A percentile compares a stretch with the other conserved stretches of the same genome.
phyloP scores from a whole-genome alignment of 92 coral and sea anemone genomes.

The Epizoanthus stellaris region DNA sequence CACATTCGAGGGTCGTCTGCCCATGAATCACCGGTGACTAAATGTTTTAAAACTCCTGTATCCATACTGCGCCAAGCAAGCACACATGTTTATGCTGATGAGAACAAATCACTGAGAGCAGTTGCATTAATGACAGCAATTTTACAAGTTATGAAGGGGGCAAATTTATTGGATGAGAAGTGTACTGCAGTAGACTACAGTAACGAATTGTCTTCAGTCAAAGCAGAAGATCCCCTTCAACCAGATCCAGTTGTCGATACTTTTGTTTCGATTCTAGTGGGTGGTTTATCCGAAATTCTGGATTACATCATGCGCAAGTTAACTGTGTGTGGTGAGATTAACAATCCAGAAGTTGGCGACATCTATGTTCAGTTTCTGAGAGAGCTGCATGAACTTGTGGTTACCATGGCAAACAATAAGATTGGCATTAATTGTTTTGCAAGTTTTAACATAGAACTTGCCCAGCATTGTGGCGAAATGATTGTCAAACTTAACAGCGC shows the following conservation, averaged over 20 bases:
- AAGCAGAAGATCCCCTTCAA: neutral
- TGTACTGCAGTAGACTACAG: neutral
- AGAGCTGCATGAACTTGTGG: slow-evolving; percentile 30
- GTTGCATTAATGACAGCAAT: slow-evolving; percentile 57
- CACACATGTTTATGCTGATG: slow-evolving; percentile 75
- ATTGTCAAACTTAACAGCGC: slow-evolving; percentile 27
- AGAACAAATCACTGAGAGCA: slow-evolving; percentile 56
- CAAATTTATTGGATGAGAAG: neutral
- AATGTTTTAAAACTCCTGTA: slow-evolving; percentile 46
- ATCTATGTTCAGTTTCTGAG: slow-evolving; percentile 39
- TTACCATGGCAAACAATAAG: slow-evolving; percentile 31
- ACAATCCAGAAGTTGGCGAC: slow-evolving; percentile 20
- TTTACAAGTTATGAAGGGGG: slow-evolving; percentile 49
- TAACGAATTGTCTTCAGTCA: neutral
- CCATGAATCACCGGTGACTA: slow-evolving; percentile 24
- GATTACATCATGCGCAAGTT: slow-evolving; percentile 42
- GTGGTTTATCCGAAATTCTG: slow-evolving; percentile 13
- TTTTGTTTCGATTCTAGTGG: slow-evolving; percentile 7
- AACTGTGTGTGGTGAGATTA: slow-evolving; percentile 22
- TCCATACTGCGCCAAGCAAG: slow-evolving; percentile 67
- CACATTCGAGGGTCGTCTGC: neutral
- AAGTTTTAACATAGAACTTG: slow-evolving; percentile 41
- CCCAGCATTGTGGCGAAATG: slow-evolving; percentile 44
- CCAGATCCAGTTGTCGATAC: neutral
- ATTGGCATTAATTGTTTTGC: slow-evolving; percentile 40